Percentiles rank a stretch among this genome's conserved stretches.
Evolutionary conservation across 2,888 invertebrate species (phyloP).

Genomic region (Drosophila limbata): DNA sequence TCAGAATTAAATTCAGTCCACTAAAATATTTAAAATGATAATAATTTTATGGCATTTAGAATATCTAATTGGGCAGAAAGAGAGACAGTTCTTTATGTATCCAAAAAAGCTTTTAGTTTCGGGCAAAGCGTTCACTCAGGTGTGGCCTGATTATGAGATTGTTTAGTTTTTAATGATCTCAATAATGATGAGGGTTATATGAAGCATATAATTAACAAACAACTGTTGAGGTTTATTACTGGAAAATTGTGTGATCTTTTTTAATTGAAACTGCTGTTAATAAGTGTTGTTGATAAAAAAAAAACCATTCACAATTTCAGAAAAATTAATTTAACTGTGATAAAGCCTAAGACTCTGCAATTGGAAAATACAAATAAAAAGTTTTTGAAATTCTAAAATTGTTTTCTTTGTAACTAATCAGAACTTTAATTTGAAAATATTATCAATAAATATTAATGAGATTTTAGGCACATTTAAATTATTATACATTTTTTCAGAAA

Average conservation of each 20-base stretch:
- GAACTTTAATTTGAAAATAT: neutral
- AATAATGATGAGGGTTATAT: constrained; percentile 28
- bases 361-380: no score
- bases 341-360: no score
- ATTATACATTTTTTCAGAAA: neutral
- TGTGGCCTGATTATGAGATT: constrained; percentile 45
- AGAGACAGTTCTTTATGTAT: constrained; percentile 24
- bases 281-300: neutral
- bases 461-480: neutral
- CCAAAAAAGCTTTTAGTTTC: constrained; percentile 37
- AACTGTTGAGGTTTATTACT: constrained; percentile 23
- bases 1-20: constrained; percentile 37
- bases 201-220: constrained; percentile 35
- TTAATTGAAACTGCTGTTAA: constrained; percentile 1
- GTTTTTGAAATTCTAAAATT: no score
- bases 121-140: constrained; percentile 30
- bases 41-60: constrained; percentile 72
- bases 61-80: constrained; percentile 63
- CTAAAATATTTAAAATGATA: constrained; percentile 48
- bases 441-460: neutral
- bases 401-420: neutral
- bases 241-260: constrained; percentile 23
- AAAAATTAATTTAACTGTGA: neutral
- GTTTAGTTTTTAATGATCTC: constrained; percentile 33
- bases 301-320: neutral